Conservation (phyloP, 2,797 vertebrate species). For the Pachyuromys duprasi region DNA sequence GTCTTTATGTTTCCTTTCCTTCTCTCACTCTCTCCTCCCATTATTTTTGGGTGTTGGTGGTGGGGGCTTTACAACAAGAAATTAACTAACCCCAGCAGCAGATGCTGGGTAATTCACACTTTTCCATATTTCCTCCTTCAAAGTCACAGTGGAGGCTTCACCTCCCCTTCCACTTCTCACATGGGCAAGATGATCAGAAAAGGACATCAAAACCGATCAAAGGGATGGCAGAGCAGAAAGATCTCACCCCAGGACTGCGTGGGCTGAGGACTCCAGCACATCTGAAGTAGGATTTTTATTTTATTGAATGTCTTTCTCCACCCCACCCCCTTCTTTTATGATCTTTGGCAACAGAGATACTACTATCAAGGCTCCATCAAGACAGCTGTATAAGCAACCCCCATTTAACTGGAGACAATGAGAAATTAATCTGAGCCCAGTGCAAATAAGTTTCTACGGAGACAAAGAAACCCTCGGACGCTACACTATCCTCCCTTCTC, state of each 20-base stretch:
- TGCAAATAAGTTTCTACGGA: slow-evolving; percentile 83
- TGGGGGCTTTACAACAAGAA: background rate
- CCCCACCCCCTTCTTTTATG: slow-evolving; percentile 57
- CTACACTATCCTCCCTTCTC: slow-evolving; percentile 79
- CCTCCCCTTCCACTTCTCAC: background rate
- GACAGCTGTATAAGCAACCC: slow-evolving; percentile 81
- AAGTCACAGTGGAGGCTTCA: background rate
- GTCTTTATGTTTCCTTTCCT: background rate
- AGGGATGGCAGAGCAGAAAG: slow-evolving; percentile 62
- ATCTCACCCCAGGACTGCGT: slow-evolving; percentile 52
- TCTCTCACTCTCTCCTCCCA: too few relatives aligned
- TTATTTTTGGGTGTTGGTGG: background rate
- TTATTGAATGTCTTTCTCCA: background rate
- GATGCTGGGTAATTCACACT: fast-evolving
- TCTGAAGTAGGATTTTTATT: slow-evolving; percentile 38
- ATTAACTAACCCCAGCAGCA: background rate
- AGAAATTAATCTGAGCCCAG: slow-evolving; percentile 85
- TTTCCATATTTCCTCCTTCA: background rate
- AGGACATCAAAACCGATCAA: slow-evolving; percentile 56
- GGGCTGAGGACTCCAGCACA: slow-evolving; percentile 54
- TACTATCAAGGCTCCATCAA: slow-evolving; percentile 77
- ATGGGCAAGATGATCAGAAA: background rate
- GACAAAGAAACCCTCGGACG: slow-evolving; percentile 83
- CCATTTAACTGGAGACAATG: slow-evolving; percentile 84
- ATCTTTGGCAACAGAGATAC: slow-evolving; percentile 77